phyloP scores from a whole-genome alignment of 1,140 invertebrate species.

The Drosophila suzukii region DNA sequence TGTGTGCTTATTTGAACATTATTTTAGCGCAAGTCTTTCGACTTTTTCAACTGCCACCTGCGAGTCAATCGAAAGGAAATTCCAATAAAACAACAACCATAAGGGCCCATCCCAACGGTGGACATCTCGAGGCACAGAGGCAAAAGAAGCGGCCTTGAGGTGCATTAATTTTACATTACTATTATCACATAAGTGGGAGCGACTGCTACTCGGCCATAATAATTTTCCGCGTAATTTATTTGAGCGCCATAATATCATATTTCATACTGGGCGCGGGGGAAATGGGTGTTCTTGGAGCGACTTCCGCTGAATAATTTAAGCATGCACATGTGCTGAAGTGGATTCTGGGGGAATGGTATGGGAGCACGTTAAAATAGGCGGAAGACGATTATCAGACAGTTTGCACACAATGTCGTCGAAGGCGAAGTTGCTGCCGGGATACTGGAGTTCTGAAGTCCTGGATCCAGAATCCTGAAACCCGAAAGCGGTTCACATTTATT shows the following conservation, averaged over 20 bases:
- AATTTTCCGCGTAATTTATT: conserved; percentile 83
- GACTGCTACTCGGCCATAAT: conserved; percentile 59
- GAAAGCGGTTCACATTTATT: conserved; percentile 70
- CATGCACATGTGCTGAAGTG: conserved; percentile 61
- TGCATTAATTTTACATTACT: conserved; percentile 65
- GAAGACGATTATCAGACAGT: conserved; percentile 83
- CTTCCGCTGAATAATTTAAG: conserved; percentile 81
- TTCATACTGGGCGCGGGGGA: conserved; percentile 53
- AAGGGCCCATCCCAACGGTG: background rate
- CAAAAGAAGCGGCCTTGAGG: background rate
- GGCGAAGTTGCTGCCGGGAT: background rate
- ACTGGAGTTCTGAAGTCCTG: background rate
- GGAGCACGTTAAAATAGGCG: conserved; percentile 76
- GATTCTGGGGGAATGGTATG: background rate
- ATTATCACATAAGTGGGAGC: conserved; percentile 43
- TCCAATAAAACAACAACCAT: conserved; percentile 12
- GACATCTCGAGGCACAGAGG: background rate
- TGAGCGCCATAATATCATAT: conserved; percentile 80
- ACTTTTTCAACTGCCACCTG: background rate
- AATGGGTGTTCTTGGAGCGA: conserved; percentile 7
- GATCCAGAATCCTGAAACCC: background rate
- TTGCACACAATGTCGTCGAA: conserved; percentile 77
- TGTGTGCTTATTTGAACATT: no score
- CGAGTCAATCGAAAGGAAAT: conserved; percentile 27
- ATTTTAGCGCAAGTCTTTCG: background rate